Conservation (phyloP, 1,140 invertebrate species). For the Musca domestica region DNA sequence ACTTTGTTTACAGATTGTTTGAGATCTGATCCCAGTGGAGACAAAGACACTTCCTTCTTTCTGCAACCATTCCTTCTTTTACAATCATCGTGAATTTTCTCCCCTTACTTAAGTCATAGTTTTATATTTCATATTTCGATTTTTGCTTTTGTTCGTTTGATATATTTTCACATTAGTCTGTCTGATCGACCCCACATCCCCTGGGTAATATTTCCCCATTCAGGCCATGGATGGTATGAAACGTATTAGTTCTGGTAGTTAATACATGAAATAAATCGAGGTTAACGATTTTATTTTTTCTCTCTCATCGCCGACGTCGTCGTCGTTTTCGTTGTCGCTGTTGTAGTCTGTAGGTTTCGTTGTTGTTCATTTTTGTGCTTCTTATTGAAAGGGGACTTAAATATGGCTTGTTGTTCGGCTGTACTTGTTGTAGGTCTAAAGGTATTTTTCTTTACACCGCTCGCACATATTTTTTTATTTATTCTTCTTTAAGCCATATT, state of each 20-base stretch:
- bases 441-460: not conserved
- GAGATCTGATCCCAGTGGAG: too few species aligned
- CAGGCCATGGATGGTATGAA: too few species aligned
- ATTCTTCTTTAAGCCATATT: slow-evolving; percentile 3
- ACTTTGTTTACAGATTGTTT: too few species aligned
- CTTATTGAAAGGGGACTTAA: slow-evolving; percentile 3
- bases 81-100: not conserved
- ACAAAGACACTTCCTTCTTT: not conserved
- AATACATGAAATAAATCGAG: slow-evolving; percentile 6
- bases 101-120: not conserved
- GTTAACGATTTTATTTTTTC: slow-evolving; percentile 2
- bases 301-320: too few species aligned
- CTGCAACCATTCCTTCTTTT: not conserved
- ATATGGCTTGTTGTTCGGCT: not conserved
- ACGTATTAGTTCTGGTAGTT: slow-evolving; percentile 4
- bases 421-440: not conserved
- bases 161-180: not conserved
- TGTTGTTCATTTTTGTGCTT: not conserved
- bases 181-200: too few species aligned
- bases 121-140: not conserved
- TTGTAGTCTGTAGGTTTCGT: too few species aligned
- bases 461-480: not conserved
- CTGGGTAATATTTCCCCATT: too few species aligned
- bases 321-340: too few species aligned
- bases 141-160: too few species aligned